A percentile compares a stretch with the other conserved stretches of the same genome.
phyloP scores from a whole-genome alignment of 2,113 vertebrate species.

The Bujurquina vittata region DNA sequence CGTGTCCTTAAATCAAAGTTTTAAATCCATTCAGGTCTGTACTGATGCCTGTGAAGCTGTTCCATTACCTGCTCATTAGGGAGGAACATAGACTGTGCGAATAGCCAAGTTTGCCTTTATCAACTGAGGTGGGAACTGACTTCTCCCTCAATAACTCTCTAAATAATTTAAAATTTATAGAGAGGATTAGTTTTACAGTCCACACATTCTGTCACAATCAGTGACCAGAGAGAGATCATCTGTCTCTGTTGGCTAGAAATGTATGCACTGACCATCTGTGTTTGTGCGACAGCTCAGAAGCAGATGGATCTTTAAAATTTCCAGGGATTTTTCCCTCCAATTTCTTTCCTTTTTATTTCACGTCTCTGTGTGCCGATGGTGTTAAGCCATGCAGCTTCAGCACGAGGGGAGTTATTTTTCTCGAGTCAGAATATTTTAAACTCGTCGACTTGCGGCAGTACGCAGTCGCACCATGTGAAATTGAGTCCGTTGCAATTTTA shows the following conservation, averaged over 20 bases:
- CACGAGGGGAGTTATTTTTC: background rate
- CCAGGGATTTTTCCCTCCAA: background rate
- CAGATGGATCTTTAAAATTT: slow-evolving; percentile 9
- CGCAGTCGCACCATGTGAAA: background rate
- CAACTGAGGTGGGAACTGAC: background rate
- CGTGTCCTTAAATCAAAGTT: background rate
- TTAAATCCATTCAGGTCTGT: background rate
- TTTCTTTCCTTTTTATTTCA: background rate
- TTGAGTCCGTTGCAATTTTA: background rate
- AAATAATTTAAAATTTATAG: background rate
- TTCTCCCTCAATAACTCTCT: background rate
- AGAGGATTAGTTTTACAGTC: slow-evolving; percentile 6
- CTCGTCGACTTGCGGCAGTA: background rate
- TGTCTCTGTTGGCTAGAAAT: slow-evolving; percentile 11
- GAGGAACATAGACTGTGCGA: background rate
- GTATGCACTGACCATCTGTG: slow-evolving; percentile 9
- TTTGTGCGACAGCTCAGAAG: background rate
- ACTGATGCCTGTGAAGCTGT: background rate
- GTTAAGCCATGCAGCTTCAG: background rate
- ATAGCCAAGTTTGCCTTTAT: background rate
- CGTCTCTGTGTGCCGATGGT: background rate
- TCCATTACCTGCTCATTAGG: background rate
- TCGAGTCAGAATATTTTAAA: background rate
- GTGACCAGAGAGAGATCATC: slow-evolving; percentile 1
- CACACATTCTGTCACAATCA: slow-evolving; percentile 7